These are phyloP conservation scores for Xenentodon cancila DNA, from an alignment of 2,797 vertebrate genomes.

Conservation along the genomic window DNA sequence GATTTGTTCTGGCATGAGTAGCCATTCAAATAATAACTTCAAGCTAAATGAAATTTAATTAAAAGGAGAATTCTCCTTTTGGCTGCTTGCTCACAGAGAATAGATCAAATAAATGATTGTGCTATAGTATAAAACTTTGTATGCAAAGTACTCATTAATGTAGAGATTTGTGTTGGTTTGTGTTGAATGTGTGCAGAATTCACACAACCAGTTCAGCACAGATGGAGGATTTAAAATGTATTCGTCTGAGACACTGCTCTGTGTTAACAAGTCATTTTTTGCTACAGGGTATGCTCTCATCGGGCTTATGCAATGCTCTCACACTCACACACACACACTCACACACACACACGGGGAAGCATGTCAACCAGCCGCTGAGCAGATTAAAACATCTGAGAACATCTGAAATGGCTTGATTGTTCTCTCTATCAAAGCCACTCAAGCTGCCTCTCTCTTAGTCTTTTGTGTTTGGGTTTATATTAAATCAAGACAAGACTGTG, in stretches of 20 bases:
- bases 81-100: neutral
- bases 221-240: constrained; percentile 20
- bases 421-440: constrained; percentile 28
- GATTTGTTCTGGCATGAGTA: neutral
- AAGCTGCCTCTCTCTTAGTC: constrained; percentile 3
- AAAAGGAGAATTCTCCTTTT: neutral
- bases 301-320: constrained; percentile 1
- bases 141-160: neutral
- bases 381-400: constrained; percentile 48
- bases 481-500: neutral
- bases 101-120: neutral
- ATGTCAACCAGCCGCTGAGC: constrained; percentile 29
- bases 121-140: neutral
- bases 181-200: neutral
- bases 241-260: constrained; percentile 18
- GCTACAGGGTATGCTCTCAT: constrained; percentile 18
- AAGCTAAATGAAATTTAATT: neutral
- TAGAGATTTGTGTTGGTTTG: neutral
- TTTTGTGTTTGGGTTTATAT: constrained; percentile 26
- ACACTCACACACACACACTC: constrained; percentile 7
- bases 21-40: neutral
- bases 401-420: constrained; percentile 25
- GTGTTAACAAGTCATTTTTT: constrained; percentile 36
- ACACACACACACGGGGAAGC: constrained; percentile 11
- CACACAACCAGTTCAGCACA: constrained; percentile 9